Conservation (phyloP, 1,140 invertebrate species). For the Drosophila pseudoananassae region DNA sequence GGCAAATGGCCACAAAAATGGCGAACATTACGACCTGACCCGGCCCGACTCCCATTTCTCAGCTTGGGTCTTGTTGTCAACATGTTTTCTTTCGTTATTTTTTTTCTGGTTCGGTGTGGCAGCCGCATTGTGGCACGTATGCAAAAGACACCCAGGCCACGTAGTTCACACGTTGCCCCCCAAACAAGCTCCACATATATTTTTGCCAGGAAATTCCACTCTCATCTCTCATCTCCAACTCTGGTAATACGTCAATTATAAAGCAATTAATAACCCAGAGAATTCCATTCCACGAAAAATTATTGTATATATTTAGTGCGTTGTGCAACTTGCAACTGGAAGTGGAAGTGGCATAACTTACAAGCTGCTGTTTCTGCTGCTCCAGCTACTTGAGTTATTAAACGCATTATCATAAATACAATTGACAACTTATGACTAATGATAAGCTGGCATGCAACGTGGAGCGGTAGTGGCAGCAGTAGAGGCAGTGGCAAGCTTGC, state of each 20-base stretch:
- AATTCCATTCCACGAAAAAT: constrained; percentile 30
- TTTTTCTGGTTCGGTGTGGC: constrained; percentile 50
- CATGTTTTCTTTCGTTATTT: constrained; percentile 51
- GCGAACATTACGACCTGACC: constrained; percentile 46
- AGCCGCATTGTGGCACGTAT: constrained; percentile 77
- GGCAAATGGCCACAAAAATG: constrained; percentile 82
- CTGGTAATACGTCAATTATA: constrained; percentile 43
- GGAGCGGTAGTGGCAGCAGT: constrained; percentile 9
- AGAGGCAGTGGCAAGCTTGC: constrained; percentile 5
- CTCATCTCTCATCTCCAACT: constrained; percentile 16
- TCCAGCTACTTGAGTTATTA: constrained; percentile 79
- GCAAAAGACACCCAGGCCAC: constrained; percentile 69
- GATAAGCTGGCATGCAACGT: constrained; percentile 79
- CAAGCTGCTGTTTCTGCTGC: constrained; percentile 14
- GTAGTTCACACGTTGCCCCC: constrained; percentile 77
- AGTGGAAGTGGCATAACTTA: constrained; percentile 44
- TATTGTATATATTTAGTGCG: constrained; percentile 24
- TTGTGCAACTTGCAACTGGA: constrained; percentile 33
- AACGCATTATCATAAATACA: constrained; percentile 82
- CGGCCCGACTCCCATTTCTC: constrained; percentile 21
- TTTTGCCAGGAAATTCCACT: neutral
- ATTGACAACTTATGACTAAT: constrained; percentile 83
- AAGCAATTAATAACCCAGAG: constrained; percentile 50
- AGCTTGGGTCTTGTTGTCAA: constrained; percentile 43
- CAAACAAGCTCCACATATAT: constrained; percentile 43